These are phyloP conservation scores for Sialis fuliginosa DNA, from an alignment of 2,888 invertebrate genomes.

Conservation along the genomic window DNA sequence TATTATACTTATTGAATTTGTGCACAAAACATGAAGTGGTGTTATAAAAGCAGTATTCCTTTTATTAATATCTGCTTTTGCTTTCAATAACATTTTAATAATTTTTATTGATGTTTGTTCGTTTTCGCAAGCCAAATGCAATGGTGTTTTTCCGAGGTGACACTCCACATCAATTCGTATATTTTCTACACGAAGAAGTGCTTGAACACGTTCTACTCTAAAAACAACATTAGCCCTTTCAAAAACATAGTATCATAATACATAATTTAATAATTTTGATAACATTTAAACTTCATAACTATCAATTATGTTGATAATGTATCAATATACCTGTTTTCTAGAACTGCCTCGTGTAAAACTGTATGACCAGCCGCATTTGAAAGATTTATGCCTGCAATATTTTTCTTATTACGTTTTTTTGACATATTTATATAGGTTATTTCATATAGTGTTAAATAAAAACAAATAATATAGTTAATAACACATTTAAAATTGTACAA, in stretches of 20 bases:
- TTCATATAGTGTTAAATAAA: too few species aligned
- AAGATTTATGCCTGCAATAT: too few species aligned
- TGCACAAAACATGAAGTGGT: constrained; percentile 5
- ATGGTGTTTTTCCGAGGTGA: constrained; percentile 4
- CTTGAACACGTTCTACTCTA: constrained; percentile 6
- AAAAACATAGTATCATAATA: neutral
- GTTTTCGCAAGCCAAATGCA: constrained; percentile 5
- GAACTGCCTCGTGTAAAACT: too few species aligned
- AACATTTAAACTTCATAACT: too few species aligned
- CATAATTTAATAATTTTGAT: too few species aligned
- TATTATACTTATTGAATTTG: neutral
- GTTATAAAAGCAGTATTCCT: constrained; percentile 5
- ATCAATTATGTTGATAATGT: too few species aligned
- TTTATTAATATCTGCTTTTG: constrained; percentile 6
- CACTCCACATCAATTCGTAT: constrained; percentile 3
- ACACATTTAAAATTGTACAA: too few species aligned
- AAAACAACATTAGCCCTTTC: neutral
- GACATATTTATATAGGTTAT: too few species aligned
- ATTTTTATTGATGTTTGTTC: neutral
- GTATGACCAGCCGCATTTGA: too few species aligned
- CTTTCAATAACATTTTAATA: constrained; percentile 1
- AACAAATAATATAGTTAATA: too few species aligned
- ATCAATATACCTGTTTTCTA: too few species aligned
- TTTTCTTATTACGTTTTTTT: too few species aligned
- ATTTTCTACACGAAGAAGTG: constrained; percentile 3